Evolutionary conservation across 30 jellyfish, hydroid and myxozoan genomes (phyloP), one percentile per base, ranked within the genome.

Genomic region (Aurelia sp.): DNA sequence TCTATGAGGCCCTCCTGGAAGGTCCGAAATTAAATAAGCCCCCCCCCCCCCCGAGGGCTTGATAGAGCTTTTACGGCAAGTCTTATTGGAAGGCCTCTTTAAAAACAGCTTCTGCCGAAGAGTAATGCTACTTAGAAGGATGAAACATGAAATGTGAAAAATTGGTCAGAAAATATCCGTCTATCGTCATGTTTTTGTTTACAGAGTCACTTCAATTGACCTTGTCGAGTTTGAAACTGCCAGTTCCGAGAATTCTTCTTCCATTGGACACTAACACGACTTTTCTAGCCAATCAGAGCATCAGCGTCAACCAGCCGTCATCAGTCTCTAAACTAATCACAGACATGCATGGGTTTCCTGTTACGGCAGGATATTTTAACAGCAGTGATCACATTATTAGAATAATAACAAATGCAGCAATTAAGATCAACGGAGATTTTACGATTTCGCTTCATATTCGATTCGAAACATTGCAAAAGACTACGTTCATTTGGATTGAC

Each of bases 341-440:
- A 13, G 91, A 81, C 38, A 65, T 55, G 76, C 70, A 66, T 67
- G 91, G 91, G 13, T 81, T 81, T 53, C 91, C 91, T 38, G 16
- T 81, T 13, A 64, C 50, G 18, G 76, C 69, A 12, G 66, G 82
- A 10, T 81, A 44, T 27, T 81, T 81, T 44, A 57, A 53, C 70
- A 82, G 84, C 52, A 51, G 65, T 31, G 82, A 48, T 5, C 30
- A 74, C 8, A 69, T 38, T 13, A 33, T 81, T 21, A 47, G 30
- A 17, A n/a, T 81, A 1, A 30, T 16, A 1, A 5, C 78, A 2
- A 17, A 24, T 22, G 50, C 30, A 4, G 33, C 52, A 52, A 13
- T 81, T 3, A 51, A 68, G 8, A 81, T 8, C 30, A 21, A 35
- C 44, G 10, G 41, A 3, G 91, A 81, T 16, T 81, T 81, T n/a